phyloP scores from a whole-genome alignment of 2,888 invertebrate genomes.

The Adela reaumurella region DNA sequence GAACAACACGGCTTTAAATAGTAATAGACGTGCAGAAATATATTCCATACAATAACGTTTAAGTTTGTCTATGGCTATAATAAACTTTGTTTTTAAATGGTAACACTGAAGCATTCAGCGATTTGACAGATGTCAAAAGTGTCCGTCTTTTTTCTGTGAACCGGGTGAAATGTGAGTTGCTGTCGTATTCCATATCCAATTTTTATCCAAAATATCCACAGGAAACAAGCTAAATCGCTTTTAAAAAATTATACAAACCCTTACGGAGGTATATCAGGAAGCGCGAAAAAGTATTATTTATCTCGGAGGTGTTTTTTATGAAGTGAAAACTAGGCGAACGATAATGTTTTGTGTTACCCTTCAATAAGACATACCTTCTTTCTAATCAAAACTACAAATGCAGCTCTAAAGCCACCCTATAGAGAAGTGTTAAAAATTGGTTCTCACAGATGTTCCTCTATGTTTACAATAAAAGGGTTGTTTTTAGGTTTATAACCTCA shows the following conservation, averaged over 20 bases:
- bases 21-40: too few species aligned
- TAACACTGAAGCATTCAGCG: neutral
- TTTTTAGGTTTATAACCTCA: too few species aligned
- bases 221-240: neutral
- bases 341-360: neutral
- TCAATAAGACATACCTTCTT: too few species aligned
- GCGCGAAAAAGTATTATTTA: neutral
- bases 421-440: too few species aligned
- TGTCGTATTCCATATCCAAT: slow-evolving; percentile 20
- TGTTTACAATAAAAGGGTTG: too few species aligned
- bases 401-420: too few species aligned
- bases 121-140: neutral
- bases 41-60: too few species aligned
- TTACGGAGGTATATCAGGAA: neutral
- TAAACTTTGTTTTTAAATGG: neutral
- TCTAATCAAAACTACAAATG: too few species aligned
- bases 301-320: neutral
- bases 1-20: too few species aligned
- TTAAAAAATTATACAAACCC: neutral
- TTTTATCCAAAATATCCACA: neutral
- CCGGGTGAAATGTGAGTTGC: slow-evolving; percentile 47
- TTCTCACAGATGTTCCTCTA: too few species aligned
- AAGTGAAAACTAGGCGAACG: neutral
- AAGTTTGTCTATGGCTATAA: too few species aligned
- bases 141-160: slow-evolving; percentile 4